Evolutionary conservation across 2,797 vertebrate species (phyloP), one percentile per base, ranked within the genome.

Genomic region (Cyprinodon diabolis): DNA sequence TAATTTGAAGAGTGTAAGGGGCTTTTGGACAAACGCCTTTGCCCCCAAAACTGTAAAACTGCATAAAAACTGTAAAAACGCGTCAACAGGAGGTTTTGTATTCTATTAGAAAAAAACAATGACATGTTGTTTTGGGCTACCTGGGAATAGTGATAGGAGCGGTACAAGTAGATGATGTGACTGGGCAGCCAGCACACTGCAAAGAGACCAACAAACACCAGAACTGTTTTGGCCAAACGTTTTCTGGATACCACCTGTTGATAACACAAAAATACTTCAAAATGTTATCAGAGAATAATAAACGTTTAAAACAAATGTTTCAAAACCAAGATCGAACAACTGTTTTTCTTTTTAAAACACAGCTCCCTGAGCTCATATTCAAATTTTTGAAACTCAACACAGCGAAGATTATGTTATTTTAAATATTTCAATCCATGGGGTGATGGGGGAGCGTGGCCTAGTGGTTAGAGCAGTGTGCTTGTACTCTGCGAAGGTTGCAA

Each of bases 121-220:
- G 60, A 43, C 17, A 6, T 40, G 37, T 63, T 63, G 1, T n/a
- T 19, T 8, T 9, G 3, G 35, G 58, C 10, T 86, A 98, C 97
- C 91, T 98, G 93, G 0, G 95, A 95, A 87, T 99, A 98, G 92
- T 97, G 96, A 89, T 97, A 99, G 78, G 97, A 99, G 2, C 98
- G 97, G 77, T 99, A 98, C 40, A 99, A 89, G 90, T 97, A 99
- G 93, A 99, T 95, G 75, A 97, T 45, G 0, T 99, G 98, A 80
- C 94, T 98, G 63, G 98, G 97, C 17, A 99, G 96, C 98, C 97
- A 99, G 86, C 97, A 99, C 47, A 98, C 91, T 15, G 98, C 98
- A 21, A 99, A 99, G 77, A 99, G 95, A 67, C 93, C 96, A 70
- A 98, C 98, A 15, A 99, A 98, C 85, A 99, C 97, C 87, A 98